phyloP scores from a whole-genome alignment of 2,113 vertebrate genomes.

The Ammodytes marinus region DNA sequence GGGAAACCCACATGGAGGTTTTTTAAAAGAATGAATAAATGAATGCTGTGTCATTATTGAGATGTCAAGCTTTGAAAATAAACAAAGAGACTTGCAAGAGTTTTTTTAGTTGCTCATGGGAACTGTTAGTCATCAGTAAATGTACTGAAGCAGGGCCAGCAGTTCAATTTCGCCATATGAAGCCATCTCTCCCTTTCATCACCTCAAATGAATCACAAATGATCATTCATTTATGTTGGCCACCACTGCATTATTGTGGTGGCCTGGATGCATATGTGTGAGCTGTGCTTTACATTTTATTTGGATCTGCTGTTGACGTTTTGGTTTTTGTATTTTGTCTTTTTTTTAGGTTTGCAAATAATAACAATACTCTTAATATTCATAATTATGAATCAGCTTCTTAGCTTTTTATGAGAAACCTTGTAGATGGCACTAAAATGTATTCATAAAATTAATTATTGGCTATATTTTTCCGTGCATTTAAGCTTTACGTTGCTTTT shows the following conservation, averaged over 20 bases:
- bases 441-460: neutral
- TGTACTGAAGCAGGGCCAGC: neutral
- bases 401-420: neutral
- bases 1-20: neutral
- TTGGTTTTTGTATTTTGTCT: neutral
- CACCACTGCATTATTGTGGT: constrained; percentile 10
- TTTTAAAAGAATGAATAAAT: neutral
- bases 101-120: neutral
- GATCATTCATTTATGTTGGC: constrained; percentile 2
- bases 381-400: neutral
- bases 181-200: constrained; percentile 1
- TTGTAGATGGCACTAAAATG: neutral
- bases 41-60: constrained; percentile 4
- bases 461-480: neutral
- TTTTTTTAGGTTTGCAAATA: neutral
- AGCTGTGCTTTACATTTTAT: neutral
- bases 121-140: constrained; percentile 1
- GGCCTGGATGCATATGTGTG: constrained; percentile 12
- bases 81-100: neutral
- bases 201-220: constrained; percentile 8
- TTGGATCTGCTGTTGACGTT: neutral
- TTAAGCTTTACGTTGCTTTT: neutral
- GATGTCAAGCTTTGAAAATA: constrained; percentile 31
- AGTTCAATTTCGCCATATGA: neutral
- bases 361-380: neutral